Conservation (phyloP, 37 sponge, comb jelly and placozoan genomes). For the Halichondria panicea region DNA sequence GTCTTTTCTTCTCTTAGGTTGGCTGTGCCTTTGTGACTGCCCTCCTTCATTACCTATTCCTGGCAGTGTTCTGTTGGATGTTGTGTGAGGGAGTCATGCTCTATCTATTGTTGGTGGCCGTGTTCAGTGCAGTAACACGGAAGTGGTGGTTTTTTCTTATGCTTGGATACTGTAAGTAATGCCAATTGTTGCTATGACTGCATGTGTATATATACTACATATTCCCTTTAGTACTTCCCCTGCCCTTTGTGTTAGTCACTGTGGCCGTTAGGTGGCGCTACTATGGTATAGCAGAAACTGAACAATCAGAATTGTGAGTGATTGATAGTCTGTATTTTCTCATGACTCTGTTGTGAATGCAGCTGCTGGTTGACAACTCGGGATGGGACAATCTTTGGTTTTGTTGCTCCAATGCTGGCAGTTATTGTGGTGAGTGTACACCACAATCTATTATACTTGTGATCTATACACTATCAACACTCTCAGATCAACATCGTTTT, state of each 20-base stretch:
- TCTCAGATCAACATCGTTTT: constrained; percentile 17
- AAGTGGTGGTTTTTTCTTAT: constrained; percentile 49
- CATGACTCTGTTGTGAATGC: not conserved
- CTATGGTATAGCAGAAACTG: constrained; percentile 13
- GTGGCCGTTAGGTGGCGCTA: not conserved
- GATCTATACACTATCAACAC: not conserved
- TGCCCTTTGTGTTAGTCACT: constrained; percentile 12
- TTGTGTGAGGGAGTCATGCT: constrained; percentile 70
- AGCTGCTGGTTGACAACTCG: constrained; percentile 40
- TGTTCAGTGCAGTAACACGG: constrained; percentile 29
- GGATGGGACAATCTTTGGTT: constrained; percentile 33
- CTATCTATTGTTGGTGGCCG: constrained; percentile 58
- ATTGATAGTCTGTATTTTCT: not conserved
- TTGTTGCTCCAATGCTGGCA: constrained; percentile 45
- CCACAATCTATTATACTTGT: no score
- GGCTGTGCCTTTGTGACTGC: constrained; percentile 42
- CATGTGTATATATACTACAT: no score
- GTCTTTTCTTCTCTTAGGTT: constrained; percentile 7
- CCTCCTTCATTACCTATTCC: constrained; percentile 52
- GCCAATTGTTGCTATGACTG: no score
- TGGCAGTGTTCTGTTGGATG: constrained; percentile 67
- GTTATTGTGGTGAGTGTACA: constrained; percentile 53
- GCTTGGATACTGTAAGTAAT: constrained; percentile 48
- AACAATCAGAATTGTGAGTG: constrained; percentile 16
- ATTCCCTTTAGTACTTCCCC: constrained; percentile 11